Evolutionary conservation across 2,113 vertebrate species (phyloP).

Genomic region (Paracanthobrama guichenoti): DNA sequence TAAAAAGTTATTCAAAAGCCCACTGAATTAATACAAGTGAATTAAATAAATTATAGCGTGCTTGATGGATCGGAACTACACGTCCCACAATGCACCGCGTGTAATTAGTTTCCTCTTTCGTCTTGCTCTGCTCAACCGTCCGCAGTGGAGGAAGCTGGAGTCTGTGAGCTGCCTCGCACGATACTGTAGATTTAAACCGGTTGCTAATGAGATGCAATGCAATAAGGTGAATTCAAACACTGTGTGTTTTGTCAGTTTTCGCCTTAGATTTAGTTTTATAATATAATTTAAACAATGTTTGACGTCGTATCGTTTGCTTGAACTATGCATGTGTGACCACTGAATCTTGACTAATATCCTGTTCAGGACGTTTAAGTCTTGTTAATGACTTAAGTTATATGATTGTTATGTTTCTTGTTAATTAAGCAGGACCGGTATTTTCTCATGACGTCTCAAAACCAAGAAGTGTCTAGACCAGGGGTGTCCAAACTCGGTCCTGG

Average conservation of each 20-base stretch:
- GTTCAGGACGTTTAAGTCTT: background rate
- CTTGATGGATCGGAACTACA: background rate
- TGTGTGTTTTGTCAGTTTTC: no score
- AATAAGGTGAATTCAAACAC: background rate
- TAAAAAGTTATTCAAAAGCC: background rate
- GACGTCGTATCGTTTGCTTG: background rate
- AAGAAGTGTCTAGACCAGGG: no score
- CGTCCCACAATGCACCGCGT: slow-evolving; percentile 33
- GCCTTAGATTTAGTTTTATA: background rate
- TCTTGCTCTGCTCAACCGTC: background rate
- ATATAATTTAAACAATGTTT: background rate
- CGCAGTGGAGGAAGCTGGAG: background rate
- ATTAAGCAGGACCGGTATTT: background rate
- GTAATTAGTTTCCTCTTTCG: background rate
- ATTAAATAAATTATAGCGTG: background rate
- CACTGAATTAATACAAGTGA: background rate
- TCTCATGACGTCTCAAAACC: background rate
- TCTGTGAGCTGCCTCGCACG: background rate
- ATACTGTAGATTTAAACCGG: background rate
- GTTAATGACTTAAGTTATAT: background rate
- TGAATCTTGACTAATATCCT: no score
- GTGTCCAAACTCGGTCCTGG: no score
- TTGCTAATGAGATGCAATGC: background rate
- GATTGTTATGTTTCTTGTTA: background rate
- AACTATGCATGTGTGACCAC: background rate